Conservation (phyloP, 2,888 invertebrate species). For the Eugnorisma glareosa region DNA sequence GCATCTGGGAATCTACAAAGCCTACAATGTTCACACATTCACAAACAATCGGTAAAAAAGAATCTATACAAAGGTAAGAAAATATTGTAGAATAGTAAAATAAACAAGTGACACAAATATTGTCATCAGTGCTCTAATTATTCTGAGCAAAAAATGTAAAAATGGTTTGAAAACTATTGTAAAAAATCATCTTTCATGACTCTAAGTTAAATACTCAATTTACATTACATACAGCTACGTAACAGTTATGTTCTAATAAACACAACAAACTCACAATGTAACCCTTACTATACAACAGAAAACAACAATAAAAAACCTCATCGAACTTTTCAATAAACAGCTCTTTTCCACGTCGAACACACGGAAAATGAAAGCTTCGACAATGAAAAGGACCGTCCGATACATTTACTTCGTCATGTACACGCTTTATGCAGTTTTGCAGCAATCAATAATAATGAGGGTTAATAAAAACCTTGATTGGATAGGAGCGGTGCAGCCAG, state of each 20-base stretch:
- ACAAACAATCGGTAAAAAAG: too few species aligned
- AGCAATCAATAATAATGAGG: conserved; percentile 84
- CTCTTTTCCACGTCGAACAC: conserved; percentile 22
- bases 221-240: background rate
- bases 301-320: background rate
- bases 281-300: background rate
- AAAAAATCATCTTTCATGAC: background rate
- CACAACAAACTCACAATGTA: background rate
- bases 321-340: conserved; percentile 29
- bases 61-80: too few species aligned
- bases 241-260: background rate
- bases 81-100: too few species aligned
- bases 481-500: conserved; percentile 74
- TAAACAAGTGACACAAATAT: too few species aligned
- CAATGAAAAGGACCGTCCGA: conserved; percentile 44
- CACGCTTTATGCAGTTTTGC: conserved; percentile 69
- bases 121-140: too few species aligned
- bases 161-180: too few species aligned
- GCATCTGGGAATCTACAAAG: too few species aligned
- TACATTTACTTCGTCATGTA: conserved; percentile 57
- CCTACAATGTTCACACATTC: too few species aligned
- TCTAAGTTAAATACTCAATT: background rate
- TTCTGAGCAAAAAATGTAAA: too few species aligned
- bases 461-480: conserved; percentile 85
- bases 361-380: conserved; percentile 34